A percentile compares a stretch with the other conserved stretches of the same genome.
Evolutionary conservation across 64 coral and sea anemone genomes (phyloP).

Genomic region (Montipora foliosa): DNA sequence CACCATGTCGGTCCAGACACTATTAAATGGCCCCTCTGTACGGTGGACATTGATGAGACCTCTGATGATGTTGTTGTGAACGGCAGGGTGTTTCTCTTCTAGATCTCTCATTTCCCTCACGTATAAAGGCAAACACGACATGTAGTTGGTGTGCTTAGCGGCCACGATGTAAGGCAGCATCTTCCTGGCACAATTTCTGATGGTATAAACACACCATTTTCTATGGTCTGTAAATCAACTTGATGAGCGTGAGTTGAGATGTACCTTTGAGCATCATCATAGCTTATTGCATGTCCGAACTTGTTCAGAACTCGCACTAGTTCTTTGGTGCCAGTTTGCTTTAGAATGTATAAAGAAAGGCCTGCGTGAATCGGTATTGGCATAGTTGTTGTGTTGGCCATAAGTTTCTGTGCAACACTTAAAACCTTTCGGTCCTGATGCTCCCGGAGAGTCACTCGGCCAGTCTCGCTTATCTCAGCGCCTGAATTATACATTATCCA

Average conservation of each 20-base stretch:
- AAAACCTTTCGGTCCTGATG: constrained; percentile 17
- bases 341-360: constrained; percentile 27
- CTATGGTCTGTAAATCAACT: constrained; percentile 36
- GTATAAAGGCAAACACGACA: too few species aligned
- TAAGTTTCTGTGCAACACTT: constrained; percentile 33
- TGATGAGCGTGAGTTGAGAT: constrained; percentile 34
- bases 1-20: too few species aligned
- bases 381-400: constrained; percentile 32
- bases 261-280: constrained; percentile 33
- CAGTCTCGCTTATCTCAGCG: neutral
- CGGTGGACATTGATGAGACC: too few species aligned
- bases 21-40: too few species aligned
- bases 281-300: constrained; percentile 21
- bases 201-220: constrained; percentile 34
- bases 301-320: neutral
- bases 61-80: too few species aligned
- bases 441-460: constrained; percentile 7
- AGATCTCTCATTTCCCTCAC: too few species aligned
- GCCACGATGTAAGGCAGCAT: neutral
- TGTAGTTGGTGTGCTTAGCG: too few species aligned
- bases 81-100: too few species aligned
- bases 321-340: neutral
- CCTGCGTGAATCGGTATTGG: constrained; percentile 33
- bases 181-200: neutral
- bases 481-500: constrained; percentile 42